Percentiles rank a stretch among this genome's conserved stretches.
Conservation (phyloP, 35 echinoderm and acorn worm genomes). For the Apostichopus japonicus region DNA sequence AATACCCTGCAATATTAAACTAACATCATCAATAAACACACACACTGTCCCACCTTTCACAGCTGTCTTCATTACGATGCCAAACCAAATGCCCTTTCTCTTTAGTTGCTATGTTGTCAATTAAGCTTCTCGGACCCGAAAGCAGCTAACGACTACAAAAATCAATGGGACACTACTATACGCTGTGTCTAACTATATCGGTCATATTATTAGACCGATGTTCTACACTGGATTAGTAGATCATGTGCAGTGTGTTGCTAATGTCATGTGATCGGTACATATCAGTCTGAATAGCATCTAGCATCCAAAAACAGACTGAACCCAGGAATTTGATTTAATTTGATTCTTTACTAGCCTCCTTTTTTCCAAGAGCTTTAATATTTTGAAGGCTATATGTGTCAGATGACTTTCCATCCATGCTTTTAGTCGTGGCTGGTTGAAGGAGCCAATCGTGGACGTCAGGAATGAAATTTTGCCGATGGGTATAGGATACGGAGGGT, state of each 20-base stretch:
- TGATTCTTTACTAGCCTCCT: neutral
- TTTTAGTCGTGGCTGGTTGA: neutral
- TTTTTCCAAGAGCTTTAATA: neutral
- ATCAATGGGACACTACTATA: conserved; percentile 11
- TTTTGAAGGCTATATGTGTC: conserved; percentile 1
- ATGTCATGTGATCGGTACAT: conserved; percentile 3
- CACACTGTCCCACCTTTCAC: neutral
- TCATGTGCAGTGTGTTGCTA: neutral
- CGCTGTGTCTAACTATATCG: too few species aligned
- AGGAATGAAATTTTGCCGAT: neutral
- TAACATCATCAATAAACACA: too few species aligned
- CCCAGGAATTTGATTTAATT: conserved; percentile 43
- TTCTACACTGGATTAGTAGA: neutral
- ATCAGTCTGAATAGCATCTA: neutral
- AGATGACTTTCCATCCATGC: neutral
- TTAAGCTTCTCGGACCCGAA: neutral
- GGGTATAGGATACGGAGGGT: conserved; percentile 35
- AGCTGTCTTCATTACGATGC: neutral
- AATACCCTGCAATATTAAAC: too few species aligned
- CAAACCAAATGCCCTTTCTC: neutral
- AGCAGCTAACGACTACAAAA: neutral
- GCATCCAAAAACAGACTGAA: neutral
- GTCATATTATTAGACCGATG: too few species aligned
- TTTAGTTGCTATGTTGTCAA: neutral
- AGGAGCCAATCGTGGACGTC: neutral